phyloP scores from a whole-genome alignment of 2,888 invertebrate species.

The Thymelicus lineola region DNA sequence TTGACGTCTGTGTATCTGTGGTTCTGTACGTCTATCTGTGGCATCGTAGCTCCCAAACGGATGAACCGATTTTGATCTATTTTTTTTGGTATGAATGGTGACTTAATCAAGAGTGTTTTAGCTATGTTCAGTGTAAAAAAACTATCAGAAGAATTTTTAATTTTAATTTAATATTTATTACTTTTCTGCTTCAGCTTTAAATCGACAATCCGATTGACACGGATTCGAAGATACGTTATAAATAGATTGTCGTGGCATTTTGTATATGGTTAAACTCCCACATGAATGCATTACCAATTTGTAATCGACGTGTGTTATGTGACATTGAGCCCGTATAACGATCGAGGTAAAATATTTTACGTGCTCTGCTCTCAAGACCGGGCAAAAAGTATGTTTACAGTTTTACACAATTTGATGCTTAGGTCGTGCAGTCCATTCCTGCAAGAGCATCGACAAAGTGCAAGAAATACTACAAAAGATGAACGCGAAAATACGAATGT shows the following conservation, averaged over 20 bases:
- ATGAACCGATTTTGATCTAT: no score
- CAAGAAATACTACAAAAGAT: no score
- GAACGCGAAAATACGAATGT: no score
- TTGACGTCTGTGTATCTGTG: no score
- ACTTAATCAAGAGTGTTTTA: no score
- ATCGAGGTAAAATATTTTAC: conserved; percentile 8
- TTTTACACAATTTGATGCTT: neutral
- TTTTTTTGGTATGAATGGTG: no score
- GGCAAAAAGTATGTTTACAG: neutral
- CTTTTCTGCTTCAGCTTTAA: neutral
- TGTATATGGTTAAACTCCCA: conserved; percentile 12
- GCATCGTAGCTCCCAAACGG: no score
- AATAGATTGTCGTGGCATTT: conserved; percentile 11
- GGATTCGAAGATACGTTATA: neutral
- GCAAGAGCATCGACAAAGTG: no score
- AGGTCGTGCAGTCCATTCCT: neutral
- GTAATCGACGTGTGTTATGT: conserved; percentile 1
- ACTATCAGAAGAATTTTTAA: no score
- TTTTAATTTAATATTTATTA: no score
- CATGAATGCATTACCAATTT: conserved; percentile 10
- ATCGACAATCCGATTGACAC: neutral
- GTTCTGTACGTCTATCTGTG: no score
- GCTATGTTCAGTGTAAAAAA: no score
- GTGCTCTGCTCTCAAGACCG: neutral
- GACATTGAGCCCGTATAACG: conserved; percentile 12